Evolutionary conservation across 92 coral and sea anemone species (phyloP).

Genomic region (Ricordea florida): DNA sequence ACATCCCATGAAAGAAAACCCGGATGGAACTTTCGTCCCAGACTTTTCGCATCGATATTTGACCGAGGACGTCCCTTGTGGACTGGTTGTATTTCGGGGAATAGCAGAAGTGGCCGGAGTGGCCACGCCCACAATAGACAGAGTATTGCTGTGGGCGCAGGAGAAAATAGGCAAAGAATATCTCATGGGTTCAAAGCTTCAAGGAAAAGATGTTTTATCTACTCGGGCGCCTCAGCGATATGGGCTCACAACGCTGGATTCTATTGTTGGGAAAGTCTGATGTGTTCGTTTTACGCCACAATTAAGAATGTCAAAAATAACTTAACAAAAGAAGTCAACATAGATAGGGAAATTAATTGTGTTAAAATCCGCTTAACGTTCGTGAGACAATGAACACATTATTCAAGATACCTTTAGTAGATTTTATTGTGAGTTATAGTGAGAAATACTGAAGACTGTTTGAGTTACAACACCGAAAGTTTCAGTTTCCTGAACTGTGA

Average conservation of each 20-base stretch:
- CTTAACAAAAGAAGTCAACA: too few species aligned
- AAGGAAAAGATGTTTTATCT: constrained; percentile 40
- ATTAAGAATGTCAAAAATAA: too few species aligned
- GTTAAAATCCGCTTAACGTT: too few species aligned
- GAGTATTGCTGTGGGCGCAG: constrained; percentile 45
- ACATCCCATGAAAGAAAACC: constrained; percentile 39
- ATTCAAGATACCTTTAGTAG: too few species aligned
- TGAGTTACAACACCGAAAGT: too few species aligned
- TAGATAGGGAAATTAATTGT: too few species aligned
- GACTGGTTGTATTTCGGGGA: constrained; percentile 48
- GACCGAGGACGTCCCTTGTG: constrained; percentile 58
- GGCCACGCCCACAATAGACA: constrained; percentile 46
- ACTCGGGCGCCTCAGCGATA: constrained; percentile 66
- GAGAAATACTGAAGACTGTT: too few species aligned
- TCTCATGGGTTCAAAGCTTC: constrained; percentile 40
- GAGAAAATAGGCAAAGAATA: constrained; percentile 30
- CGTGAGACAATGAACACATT: too few species aligned
- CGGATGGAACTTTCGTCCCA: constrained; percentile 49
- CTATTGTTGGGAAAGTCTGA: too few species aligned
- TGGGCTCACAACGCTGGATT: constrained; percentile 42
- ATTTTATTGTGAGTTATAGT: too few species aligned
- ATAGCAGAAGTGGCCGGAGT: constrained; percentile 43
- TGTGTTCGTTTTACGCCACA: too few species aligned
- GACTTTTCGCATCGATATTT: constrained; percentile 42
- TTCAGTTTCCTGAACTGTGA: too few species aligned